Conservation (phyloP, 1,140 invertebrate genomes). For the Trichoplusia ni region DNA sequence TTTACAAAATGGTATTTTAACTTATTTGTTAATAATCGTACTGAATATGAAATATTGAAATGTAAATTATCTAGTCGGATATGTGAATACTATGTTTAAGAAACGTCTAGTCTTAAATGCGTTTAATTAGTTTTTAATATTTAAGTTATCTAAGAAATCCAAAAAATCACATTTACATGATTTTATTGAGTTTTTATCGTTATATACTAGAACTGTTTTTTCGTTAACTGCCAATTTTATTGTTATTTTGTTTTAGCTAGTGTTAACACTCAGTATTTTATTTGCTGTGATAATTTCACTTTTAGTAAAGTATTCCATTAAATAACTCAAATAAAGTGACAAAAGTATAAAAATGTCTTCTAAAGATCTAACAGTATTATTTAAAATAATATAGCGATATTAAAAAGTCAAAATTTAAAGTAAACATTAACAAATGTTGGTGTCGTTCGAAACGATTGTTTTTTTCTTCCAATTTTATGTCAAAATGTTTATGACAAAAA, state of each 20-base stretch:
- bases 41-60: slow-evolving; percentile 1
- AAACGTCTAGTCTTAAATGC: background rate
- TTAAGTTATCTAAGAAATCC: too few relatives aligned
- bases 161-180: background rate
- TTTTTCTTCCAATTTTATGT: slow-evolving; percentile 20
- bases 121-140: background rate
- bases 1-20: too few relatives aligned
- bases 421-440: background rate
- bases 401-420: background rate
- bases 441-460: slow-evolving; percentile 21
- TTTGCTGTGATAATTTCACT: slow-evolving; percentile 18
- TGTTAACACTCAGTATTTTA: slow-evolving; percentile 9
- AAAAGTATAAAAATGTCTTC: background rate
- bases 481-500: background rate
- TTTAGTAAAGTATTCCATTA: too few relatives aligned
- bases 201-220: background rate
- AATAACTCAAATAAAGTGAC: too few relatives aligned
- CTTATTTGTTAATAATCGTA: slow-evolving; percentile 7
- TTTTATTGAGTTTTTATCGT: background rate
- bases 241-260: slow-evolving; percentile 3
- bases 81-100: background rate
- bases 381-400: background rate
- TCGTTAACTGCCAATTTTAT: slow-evolving; percentile 3
- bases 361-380: slow-evolving; percentile 7
- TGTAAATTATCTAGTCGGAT: background rate